A percentile compares a stretch with the other conserved stretches of the same genome.
These are phyloP conservation scores for Basileuterus tristriatus DNA, from an alignment of 2,797 vertebrate species.

Conservation along the genomic window DNA sequence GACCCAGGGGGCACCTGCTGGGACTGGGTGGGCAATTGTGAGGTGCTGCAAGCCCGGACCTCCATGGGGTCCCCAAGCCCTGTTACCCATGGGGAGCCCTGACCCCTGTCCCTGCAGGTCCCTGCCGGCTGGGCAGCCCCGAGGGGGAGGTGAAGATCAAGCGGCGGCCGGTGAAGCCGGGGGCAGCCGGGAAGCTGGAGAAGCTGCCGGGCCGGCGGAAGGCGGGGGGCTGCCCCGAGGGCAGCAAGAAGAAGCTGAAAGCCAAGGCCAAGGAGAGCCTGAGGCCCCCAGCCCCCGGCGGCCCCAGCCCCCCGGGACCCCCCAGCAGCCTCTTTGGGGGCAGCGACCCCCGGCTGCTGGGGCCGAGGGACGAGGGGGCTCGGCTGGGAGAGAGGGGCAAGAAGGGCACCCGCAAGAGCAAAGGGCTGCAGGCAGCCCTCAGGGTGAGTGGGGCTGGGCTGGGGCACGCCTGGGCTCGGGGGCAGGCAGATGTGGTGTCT, in stretches of 20 bases:
- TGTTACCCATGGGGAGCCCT: not conserved
- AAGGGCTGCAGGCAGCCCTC: constrained; percentile 82
- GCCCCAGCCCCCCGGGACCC: constrained; percentile 47
- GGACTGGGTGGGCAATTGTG: not conserved
- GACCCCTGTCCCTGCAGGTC: constrained; percentile 29
- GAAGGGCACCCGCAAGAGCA: constrained; percentile 89
- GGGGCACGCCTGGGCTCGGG: rapidly evolving
- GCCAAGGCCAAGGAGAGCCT: constrained; percentile 79
- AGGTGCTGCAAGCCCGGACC: not conserved
- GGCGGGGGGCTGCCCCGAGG: constrained; percentile 38
- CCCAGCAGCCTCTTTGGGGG: constrained; percentile 44
- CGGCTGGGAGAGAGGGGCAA: constrained; percentile 84
- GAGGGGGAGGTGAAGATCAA: constrained; percentile 94
- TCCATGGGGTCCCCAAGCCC: not conserved
- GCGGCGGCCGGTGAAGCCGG: constrained; percentile 79
- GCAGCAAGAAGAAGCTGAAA: constrained; percentile 77
- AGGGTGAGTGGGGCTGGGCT: constrained; percentile 46
- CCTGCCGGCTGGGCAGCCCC: constrained; percentile 75
- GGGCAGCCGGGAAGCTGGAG: constrained; percentile 66
- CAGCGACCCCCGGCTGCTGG: constrained; percentile 55
- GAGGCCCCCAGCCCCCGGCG: constrained; percentile 39
- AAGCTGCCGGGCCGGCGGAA: constrained; percentile 64
- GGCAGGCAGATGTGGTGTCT: not conserved
- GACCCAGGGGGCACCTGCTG: rapidly evolving
- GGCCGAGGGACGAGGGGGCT: constrained; percentile 49